Evolutionary conservation across 2,888 invertebrate species (phyloP), one percentile per base, ranked within the genome.

Genomic region (Drosophila parthenogenetica): DNA sequence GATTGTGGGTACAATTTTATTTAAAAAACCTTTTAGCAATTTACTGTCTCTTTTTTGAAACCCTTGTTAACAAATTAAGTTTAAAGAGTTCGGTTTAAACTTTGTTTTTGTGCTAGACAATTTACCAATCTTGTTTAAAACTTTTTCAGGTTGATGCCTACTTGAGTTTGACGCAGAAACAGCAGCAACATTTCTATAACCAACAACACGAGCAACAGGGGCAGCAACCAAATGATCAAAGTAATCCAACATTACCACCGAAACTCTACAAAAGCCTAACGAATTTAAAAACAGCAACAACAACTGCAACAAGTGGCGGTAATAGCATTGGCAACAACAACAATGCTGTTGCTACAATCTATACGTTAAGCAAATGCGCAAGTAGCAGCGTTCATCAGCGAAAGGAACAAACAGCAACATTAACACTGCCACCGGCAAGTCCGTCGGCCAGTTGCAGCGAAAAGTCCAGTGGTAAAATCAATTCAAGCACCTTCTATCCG

Each of bases 201-300:
- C 79, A 83, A 22, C 87, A 84, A 55, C 54, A 39, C 14, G 43
- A 76, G 35, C 66, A 69, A 64, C 69, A 73, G n/a, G n/a, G 25
- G 48, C 76, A 79, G 54, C 70, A 59, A 48, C 40, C 75, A 45
- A 82, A 79, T 43, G 75, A 87, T 61, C 77, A 87, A 76, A 83
- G 75, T 67, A 90, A 90, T 83, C 87, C 90, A 72, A 90, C 89
- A 65, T 89, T 92, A 89, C 92, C 92, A 90, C 92, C 92, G 83
- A 92, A 92, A 91, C 89, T 92, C 79, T 91, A 92, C 79, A 92
- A 92, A 88, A 91, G 90, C 77, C 82, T 90, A 79, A 90, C 90
- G 81, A 91, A 91, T 91, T 91, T 91, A 79, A 91, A 91, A 74
- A 72, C 83, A 51, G 73, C 80, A 39, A 74, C 82, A 73, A 69